Evolutionary conservation across 2,888 invertebrate genomes (phyloP), one percentile per base, ranked within the genome.

Genomic region (Calliopum simillimum): DNA sequence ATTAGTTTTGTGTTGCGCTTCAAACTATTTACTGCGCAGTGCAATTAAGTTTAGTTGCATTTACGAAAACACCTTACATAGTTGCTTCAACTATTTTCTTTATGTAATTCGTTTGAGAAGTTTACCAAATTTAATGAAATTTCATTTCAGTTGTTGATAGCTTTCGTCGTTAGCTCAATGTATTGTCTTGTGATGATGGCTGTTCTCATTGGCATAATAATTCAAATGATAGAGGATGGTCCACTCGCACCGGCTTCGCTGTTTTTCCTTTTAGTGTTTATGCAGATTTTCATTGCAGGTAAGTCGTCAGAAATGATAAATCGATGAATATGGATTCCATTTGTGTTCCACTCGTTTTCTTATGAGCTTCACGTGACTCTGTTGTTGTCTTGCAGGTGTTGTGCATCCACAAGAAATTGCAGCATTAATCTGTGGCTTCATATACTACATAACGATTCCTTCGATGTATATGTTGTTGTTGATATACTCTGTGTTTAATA

Each of bases 391-490:
- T 73, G 6, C 88, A 62, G 92, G 90, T 0, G 79, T 92, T 0
- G 82, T 96, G 55, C 97, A 97, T 85, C 96, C 96, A 0, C 89
- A 90, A 81, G 96, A 96, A 86, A 88, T 92, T 66, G 84, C 87
- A 56, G 95, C 95, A 74, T 85, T 97, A n/a, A 83, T 92, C 47
- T 93, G 91, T 78, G 90, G 94, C 16, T 82, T 90, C 71, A 90
- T 98, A 51, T 98, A 98, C 84, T 94, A 94, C 83, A 91, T 98
- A 59, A 94, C 96, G 6, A 95, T 98, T 66, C 98, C 98, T 0
- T 94, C 96, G 75, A 97, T 97, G 93, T 98, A 97, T 85, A 91
- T 98, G 89, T 87, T 98, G 81, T 88, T 98, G 67, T 93, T 97
- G 76, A 93, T 98, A 69, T 98, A 96, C 84, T 95, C 97, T 0